Percentiles rank a stretch among this genome's conserved stretches.
Evolutionary conservation across 2,797 vertebrate genomes (phyloP).

Genomic region (Pseudocheirus occidentalis): DNA sequence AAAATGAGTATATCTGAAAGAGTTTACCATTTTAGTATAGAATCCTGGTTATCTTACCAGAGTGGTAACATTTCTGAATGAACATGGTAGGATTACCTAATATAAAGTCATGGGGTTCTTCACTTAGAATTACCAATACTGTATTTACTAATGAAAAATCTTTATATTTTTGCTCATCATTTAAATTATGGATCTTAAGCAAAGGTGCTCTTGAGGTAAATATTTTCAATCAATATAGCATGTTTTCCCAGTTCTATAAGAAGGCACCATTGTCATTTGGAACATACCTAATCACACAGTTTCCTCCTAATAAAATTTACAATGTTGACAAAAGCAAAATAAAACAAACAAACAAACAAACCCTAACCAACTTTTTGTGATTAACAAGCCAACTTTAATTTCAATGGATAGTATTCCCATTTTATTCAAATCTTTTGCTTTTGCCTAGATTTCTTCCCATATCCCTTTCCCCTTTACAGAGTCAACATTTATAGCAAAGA

Average conservation of each 20-base stretch:
- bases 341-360: not conserved
- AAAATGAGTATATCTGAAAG: not conserved
- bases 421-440: not conserved
- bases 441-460: not conserved
- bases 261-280: not conserved
- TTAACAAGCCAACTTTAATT: not conserved
- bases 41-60: not conserved
- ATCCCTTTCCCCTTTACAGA: not conserved
- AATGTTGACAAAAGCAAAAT: not conserved
- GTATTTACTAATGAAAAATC: not conserved
- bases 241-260: conserved; percentile 1
- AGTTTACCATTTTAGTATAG: conserved; percentile 9
- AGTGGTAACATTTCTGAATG: not conserved
- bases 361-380: not conserved
- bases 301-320: not conserved
- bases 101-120: not conserved
- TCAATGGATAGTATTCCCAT: not conserved
- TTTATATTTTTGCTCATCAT: not conserved
- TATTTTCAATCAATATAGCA: not conserved
- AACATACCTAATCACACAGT: not conserved
- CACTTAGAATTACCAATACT: not conserved
- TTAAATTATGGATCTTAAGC: conserved; percentile 46
- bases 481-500: not conserved
- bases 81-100: conserved; percentile 40
- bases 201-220: not conserved